Evolutionary conservation across 2,113 vertebrate genomes (phyloP), one percentile per base, ranked within the genome.

Genomic region (Silurus meridionalis): DNA sequence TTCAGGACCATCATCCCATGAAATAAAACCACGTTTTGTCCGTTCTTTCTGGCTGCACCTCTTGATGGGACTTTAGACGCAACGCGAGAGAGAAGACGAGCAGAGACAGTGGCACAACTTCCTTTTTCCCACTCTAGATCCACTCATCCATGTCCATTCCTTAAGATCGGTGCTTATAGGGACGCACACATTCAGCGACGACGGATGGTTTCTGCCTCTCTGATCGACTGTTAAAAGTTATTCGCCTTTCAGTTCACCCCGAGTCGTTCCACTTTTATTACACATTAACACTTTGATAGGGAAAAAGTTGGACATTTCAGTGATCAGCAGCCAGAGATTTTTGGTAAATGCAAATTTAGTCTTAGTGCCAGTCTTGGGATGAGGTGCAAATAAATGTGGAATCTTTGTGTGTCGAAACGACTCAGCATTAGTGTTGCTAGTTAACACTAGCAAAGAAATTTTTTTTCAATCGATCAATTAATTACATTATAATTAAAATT

Each of bases 11-110:
- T 85, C 71, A 60, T 75, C 57, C 83, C 50, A 77, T 87, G 64
- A 90, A 89, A 89, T 84, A 80, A 63, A 84, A 86, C 66, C 74
- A 14, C 37, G 58, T 83, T 37, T 77, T 48, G 58, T 82, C 57
- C 52, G 28, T 83, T 83, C 88, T 86, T 78, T 77, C 25, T 71
- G 72, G 74, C 46, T 80, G 63, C 57, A 21, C 82, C 2, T 74
- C 74, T 80, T 79, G 72, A 69, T 83, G 72, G 82, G 50, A 84
- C 74, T 60, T 10, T 17, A 63, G 13, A 57, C 55, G 71, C 83
- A 25, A 58, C 37, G 37, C 37, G 37, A 37, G 37, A 37, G 37
- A 37, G 37, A 37, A 60, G 46, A 61, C 13, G 21, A 80, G 69
- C 55, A 60, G 58, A 67, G 74, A 66, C 61, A 46, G 25, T 57